Conservation (phyloP, 2,888 invertebrate genomes). For the Reticulitermes lucifugus region DNA sequence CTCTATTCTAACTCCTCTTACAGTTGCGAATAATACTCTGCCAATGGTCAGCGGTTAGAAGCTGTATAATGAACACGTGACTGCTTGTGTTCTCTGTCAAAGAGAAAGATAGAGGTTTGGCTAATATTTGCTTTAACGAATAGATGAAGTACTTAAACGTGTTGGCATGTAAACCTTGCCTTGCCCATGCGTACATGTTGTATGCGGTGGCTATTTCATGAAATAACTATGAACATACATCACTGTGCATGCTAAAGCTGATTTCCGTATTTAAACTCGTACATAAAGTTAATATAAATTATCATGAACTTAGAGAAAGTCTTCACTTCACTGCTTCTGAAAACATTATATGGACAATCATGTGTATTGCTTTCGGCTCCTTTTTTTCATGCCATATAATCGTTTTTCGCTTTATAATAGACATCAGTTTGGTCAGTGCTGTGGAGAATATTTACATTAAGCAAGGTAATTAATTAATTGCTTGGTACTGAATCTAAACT, state of each 20-base stretch:
- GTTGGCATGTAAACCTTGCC: neutral
- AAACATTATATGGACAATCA: too few species aligned
- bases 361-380: too few species aligned
- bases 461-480: neutral
- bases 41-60: constrained; percentile 30
- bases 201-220: neutral
- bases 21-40: constrained; percentile 15
- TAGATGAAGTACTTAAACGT: neutral
- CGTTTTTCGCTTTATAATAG: neutral
- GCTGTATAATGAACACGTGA: constrained; percentile 16
- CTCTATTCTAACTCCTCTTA: neutral
- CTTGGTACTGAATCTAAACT: neutral
- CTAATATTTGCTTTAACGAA: constrained; percentile 28
- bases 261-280: neutral
- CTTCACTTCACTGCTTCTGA: too few species aligned
- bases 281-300: neutral
- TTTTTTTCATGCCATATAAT: too few species aligned
- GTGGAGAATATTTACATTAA: neutral
- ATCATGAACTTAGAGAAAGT: neutral
- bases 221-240: neutral
- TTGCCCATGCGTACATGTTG: neutral
- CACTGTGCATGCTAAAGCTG: neutral
- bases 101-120: constrained; percentile 4
- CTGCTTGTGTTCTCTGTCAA: neutral
- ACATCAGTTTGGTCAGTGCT: neutral